Percentiles rank a stretch among this genome's conserved stretches.
Evolutionary conservation across 1,140 invertebrate species (phyloP).

Genomic region (Cyclargus thomasi): DNA sequence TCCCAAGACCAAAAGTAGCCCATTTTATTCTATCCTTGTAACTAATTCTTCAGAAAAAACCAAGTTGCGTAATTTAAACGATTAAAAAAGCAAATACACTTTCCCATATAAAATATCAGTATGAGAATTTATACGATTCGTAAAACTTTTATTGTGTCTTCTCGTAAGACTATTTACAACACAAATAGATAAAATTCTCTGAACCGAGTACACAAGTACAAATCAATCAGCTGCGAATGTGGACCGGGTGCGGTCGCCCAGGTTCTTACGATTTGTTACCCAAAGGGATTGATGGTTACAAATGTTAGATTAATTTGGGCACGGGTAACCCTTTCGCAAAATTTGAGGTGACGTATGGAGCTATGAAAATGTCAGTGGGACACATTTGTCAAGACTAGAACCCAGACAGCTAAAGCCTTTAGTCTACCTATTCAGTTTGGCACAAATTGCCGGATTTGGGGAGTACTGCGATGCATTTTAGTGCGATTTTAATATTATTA

Average conservation of each 20-base stretch:
- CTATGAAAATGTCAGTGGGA: background rate
- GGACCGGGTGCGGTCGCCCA: background rate
- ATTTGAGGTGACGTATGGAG: conserved; percentile 2
- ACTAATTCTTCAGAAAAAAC: no score
- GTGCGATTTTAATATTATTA: background rate
- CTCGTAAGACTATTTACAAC: background rate
- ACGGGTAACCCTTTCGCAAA: background rate
- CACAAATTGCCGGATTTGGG: background rate
- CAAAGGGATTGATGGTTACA: background rate
- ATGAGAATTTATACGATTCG: no score
- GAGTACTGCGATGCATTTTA: no score
- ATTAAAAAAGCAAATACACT: no score
- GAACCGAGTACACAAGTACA: background rate
- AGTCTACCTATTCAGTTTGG: background rate
- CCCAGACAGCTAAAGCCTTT: background rate
- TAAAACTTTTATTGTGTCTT: no score
- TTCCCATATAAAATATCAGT: no score
- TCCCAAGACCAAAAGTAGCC: no score
- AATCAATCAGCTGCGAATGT: background rate
- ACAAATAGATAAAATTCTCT: background rate
- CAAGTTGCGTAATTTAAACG: no score
- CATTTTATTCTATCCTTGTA: no score
- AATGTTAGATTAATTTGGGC: conserved; percentile 1
- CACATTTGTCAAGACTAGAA: background rate
- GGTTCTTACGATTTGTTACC: background rate